phyloP scores from a whole-genome alignment of 1,140 invertebrate genomes.

The Zaprionus inermis region DNA sequence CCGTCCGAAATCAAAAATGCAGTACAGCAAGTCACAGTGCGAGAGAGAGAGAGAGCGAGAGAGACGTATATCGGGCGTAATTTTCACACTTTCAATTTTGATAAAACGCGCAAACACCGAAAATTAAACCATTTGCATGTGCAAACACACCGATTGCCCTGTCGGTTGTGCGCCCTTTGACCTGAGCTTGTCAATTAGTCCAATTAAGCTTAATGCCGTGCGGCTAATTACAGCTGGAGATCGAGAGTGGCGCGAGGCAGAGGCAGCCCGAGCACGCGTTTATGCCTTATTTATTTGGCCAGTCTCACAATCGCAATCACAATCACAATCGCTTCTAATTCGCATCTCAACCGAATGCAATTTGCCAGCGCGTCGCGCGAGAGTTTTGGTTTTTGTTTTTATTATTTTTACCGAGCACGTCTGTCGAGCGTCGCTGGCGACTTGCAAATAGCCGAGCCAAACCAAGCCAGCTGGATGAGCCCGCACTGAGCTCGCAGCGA shows the following conservation, averaged over 20 bases:
- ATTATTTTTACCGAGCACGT: constrained; percentile 49
- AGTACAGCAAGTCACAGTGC: background rate
- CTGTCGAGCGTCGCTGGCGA: constrained; percentile 59
- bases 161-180: background rate
- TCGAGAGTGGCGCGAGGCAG: background rate
- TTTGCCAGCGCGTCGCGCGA: constrained; percentile 47
- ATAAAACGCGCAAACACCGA: constrained; percentile 25
- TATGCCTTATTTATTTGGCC: background rate
- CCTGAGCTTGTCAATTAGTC: constrained; percentile 44
- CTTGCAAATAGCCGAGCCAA: constrained; percentile 68
- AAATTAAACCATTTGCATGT: constrained; percentile 51
- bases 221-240: background rate
- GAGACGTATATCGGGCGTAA: constrained; percentile 11
- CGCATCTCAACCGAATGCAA: constrained; percentile 55
- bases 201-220: constrained; percentile 26
- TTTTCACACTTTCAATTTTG: constrained; percentile 58
- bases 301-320: background rate
- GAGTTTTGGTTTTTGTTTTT: background rate
- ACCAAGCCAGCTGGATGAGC: constrained; percentile 16
- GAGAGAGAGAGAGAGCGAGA: background rate
- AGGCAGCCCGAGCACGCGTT: background rate
- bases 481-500: constrained; percentile 1
- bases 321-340: constrained; percentile 6
- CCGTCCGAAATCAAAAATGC: background rate
- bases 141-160: background rate